Percentiles rank a stretch among this genome's conserved stretches.
phyloP scores from a whole-genome alignment of 2,888 invertebrate species.

The Agapetus fuscipes region DNA sequence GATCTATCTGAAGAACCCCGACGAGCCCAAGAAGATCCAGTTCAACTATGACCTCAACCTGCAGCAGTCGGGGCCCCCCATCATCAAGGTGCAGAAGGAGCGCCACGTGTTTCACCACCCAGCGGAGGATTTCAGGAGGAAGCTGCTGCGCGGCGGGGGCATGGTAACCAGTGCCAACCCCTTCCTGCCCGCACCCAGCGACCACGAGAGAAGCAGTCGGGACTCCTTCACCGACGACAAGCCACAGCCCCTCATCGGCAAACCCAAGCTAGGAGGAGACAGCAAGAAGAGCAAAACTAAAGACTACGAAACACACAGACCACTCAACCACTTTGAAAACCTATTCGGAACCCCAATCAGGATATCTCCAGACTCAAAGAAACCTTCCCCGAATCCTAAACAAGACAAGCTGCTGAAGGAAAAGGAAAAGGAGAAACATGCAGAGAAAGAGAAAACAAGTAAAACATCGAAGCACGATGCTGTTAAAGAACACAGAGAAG shows the following conservation, averaged over 20 bases:
- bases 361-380: constrained; percentile 52
- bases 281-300: constrained; percentile 53
- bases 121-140: constrained; percentile 81
- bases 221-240: constrained; percentile 50
- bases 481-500: constrained; percentile 23
- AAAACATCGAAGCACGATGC: no score
- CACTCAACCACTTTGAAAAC: constrained; percentile 60
- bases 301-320: constrained; percentile 43
- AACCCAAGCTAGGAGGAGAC: constrained; percentile 57
- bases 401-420: constrained; percentile 45
- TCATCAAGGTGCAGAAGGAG: constrained; percentile 64
- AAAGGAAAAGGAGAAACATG: constrained; percentile 35
- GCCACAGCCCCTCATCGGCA: constrained; percentile 52
- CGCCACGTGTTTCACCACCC: constrained; percentile 78
- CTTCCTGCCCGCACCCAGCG: constrained; percentile 34
- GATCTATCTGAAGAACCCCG: constrained; percentile 78
- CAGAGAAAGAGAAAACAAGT: constrained; percentile 42
- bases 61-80: constrained; percentile 63
- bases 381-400: constrained; percentile 30
- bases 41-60: constrained; percentile 81
- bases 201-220: constrained; percentile 46
- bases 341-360: constrained; percentile 78
- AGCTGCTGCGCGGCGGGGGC: constrained; percentile 81
- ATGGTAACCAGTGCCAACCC: constrained; percentile 37
- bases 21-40: constrained; percentile 78